These are phyloP conservation scores for Tinamus major DNA, from an alignment of 2,797 vertebrate species.

Conservation along the genomic window DNA sequence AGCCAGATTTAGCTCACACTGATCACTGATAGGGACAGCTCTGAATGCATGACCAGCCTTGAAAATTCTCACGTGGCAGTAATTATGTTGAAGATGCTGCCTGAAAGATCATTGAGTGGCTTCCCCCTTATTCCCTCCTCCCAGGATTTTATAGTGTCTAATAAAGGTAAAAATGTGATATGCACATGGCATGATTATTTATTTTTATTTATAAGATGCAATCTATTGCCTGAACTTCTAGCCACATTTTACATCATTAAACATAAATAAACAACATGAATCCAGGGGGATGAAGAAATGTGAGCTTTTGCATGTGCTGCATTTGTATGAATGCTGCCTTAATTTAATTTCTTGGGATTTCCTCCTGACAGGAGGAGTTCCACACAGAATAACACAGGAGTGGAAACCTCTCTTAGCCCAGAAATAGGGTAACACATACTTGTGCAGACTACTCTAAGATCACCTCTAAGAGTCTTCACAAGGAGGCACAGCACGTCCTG, in stretches of 20 bases:
- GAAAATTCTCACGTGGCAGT: background rate
- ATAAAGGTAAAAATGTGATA: background rate
- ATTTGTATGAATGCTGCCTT: background rate
- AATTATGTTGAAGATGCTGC: background rate
- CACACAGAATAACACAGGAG: background rate
- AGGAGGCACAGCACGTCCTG: background rate
- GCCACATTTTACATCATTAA: background rate
- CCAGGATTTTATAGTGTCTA: background rate
- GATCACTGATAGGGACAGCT: background rate
- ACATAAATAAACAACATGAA: background rate
- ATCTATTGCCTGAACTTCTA: background rate
- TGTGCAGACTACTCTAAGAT: background rate
- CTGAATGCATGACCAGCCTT: background rate
- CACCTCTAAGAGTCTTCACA: background rate
- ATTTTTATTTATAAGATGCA: background rate
- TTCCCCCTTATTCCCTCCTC: background rate
- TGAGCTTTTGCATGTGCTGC: background rate
- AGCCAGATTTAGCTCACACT: background rate
- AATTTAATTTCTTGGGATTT: background rate
- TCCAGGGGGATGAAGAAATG: background rate
- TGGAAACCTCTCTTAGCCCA: background rate
- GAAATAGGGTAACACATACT: background rate
- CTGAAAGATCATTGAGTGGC: background rate
- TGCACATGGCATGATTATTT: fast-evolving
- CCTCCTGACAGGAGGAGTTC: background rate